These are phyloP conservation scores for Gobio gobio DNA, from an alignment of 2,113 vertebrate genomes.

Conservation along the genomic window DNA sequence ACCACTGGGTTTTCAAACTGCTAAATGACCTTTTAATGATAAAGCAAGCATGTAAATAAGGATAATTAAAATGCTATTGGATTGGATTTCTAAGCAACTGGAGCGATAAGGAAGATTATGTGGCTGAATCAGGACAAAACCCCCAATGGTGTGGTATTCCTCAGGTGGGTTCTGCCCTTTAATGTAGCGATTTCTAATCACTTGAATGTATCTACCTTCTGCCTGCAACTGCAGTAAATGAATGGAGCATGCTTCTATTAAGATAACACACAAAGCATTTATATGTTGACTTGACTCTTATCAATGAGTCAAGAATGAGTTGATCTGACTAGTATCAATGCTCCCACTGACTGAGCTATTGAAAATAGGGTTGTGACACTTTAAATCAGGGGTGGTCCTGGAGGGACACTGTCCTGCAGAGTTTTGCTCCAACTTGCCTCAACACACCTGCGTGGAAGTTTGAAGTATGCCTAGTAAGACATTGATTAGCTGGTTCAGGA, in stretches of 20 bases:
- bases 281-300: not conserved
- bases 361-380: not conserved
- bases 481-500: no score
- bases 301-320: no score
- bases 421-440: no score
- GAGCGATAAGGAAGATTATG: conserved; percentile 27
- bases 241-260: not conserved
- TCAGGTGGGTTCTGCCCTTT: not conserved
- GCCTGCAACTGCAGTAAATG: not conserved
- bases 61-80: conserved; percentile 24
- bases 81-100: conserved; percentile 27
- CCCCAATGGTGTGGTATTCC: not conserved
- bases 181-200: not conserved
- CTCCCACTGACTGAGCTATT: not conserved
- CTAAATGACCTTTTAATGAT: conserved; percentile 18
- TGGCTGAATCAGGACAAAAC: conserved; percentile 1
- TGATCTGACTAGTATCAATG: not conserved
- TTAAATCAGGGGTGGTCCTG: not conserved
- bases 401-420: no score
- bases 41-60: not conserved
- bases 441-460: no score
- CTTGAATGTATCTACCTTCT: not conserved
- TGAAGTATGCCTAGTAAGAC: no score
- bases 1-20: not conserved
- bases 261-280: not conserved